Evolutionary conservation across 2,113 vertebrate genomes (phyloP).

Genomic region (Sialia sialis): DNA sequence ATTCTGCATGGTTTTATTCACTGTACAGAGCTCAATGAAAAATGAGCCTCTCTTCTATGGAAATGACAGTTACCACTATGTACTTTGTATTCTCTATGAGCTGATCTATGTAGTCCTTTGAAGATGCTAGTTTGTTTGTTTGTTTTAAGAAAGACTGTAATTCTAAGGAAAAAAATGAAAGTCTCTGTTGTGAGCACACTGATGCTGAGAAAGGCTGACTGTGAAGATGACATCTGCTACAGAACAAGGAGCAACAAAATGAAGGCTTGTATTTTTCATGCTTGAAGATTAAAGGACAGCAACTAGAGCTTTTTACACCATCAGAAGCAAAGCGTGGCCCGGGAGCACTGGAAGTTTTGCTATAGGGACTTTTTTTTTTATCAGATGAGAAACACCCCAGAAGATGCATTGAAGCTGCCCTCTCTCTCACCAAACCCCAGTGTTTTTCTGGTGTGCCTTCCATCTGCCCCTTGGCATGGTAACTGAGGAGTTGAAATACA

Average conservation of each 20-base stretch:
- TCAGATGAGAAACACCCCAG: neutral
- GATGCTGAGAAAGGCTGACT: neutral
- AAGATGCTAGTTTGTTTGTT: neutral
- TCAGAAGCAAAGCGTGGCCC: neutral
- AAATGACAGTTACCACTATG: neutral
- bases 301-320: neutral
- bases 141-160: neutral
- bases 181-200: neutral
- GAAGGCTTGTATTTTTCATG: neutral
- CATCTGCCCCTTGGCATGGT: neutral
- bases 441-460: neutral
- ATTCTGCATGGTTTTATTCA: neutral
- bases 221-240: neutral
- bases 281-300: neutral
- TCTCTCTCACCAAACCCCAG: neutral
- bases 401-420: neutral
- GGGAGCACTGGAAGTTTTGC: neutral
- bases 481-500: neutral
- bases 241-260: neutral
- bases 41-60: neutral
- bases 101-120: neutral
- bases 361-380: neutral
- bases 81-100: neutral
- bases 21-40: neutral
- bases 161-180: neutral